A percentile compares a stretch with the other conserved stretches of the same genome.
Conservation (phyloP, 2,888 invertebrate genomes). For the Lasius fuliginosus region DNA sequence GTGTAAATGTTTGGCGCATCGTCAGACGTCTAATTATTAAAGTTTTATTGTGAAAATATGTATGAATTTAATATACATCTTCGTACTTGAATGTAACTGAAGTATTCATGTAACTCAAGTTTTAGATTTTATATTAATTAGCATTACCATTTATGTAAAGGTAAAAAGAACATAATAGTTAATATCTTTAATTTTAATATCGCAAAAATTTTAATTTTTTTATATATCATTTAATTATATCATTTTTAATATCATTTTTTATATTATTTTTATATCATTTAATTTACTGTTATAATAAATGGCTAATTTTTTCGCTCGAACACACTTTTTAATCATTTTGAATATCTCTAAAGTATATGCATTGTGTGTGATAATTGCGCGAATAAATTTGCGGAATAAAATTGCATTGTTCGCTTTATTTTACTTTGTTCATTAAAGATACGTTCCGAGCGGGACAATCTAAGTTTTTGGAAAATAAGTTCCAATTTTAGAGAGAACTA, state of each 20-base stretch:
- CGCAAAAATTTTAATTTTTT: not conserved
- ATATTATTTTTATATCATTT: too few species aligned
- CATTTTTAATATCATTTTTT: too few species aligned
- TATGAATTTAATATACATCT: not conserved
- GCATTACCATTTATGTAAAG: not conserved
- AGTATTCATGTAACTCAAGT: not conserved
- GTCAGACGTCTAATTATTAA: slow-evolving; percentile 10
- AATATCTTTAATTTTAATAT: not conserved
- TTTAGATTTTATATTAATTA: not conserved
- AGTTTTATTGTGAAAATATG: not conserved
- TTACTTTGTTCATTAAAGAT: slow-evolving; percentile 28
- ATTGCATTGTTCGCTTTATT: not conserved
- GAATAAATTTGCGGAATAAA: slow-evolving; percentile 20
- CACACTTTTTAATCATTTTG: not conserved
- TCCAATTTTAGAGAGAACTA: not conserved
- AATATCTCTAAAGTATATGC: not conserved
- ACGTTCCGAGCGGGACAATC: not conserved
- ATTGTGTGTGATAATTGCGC: slow-evolving; percentile 19
- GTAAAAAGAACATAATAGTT: not conserved
- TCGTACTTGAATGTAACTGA: not conserved
- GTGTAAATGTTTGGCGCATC: not conserved
- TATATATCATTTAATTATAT: too few species aligned
- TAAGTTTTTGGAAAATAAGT: slow-evolving; percentile 2
- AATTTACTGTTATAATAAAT: not conserved
- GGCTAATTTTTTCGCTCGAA: not conserved